These are phyloP conservation scores for Nylanderia fulva DNA, from an alignment of 1,140 invertebrate species.

Conservation along the genomic window DNA sequence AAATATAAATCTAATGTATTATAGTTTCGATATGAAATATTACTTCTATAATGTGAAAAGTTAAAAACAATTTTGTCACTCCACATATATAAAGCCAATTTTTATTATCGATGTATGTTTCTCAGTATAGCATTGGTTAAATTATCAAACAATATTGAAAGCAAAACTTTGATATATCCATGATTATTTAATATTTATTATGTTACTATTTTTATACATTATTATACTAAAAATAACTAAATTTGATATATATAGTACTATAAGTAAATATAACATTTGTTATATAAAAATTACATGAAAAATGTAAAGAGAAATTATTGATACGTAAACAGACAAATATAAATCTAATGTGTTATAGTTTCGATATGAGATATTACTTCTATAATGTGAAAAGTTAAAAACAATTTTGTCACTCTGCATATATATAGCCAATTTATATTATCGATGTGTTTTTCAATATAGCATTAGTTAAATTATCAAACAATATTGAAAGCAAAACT, in stretches of 20 bases:
- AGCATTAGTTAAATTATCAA: background rate
- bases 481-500: background rate
- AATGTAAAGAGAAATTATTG: background rate
- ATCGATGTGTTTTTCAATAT: background rate
- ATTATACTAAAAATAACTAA: no score
- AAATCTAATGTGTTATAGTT: background rate
- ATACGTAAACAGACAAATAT: background rate
- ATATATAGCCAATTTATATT: background rate
- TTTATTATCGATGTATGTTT: background rate
- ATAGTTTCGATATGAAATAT: background rate
- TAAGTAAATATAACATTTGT: background rate
- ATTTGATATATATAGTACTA: no score
- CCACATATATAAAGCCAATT: background rate
- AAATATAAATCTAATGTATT: background rate
- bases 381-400: background rate
- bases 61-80: background rate
- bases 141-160: background rate
- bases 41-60: background rate
- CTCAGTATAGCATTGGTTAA: background rate
- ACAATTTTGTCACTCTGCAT: background rate
- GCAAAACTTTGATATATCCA: background rate
- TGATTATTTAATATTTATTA: slow-evolving; percentile 5
- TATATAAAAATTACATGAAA: no score
- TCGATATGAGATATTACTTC: background rate
- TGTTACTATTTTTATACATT: background rate